Evolutionary conservation across 2,797 vertebrate species (phyloP).

Genomic region (Liparis tanakae): DNA sequence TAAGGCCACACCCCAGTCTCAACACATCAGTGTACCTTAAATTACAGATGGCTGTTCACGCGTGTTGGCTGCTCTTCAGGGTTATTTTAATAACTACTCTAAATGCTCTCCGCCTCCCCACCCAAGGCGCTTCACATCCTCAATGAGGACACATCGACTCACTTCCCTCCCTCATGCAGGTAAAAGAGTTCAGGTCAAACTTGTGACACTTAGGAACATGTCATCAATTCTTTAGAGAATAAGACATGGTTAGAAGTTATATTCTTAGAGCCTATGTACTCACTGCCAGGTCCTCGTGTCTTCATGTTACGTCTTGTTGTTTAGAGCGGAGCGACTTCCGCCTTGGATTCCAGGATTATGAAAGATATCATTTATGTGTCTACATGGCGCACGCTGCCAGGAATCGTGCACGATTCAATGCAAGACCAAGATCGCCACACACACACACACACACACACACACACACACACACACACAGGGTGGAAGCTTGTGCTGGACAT

Average conservation of each 20-base stretch:
- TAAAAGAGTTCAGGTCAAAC: not conserved
- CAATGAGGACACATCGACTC: too few relatives aligned
- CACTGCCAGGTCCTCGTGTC: not conserved
- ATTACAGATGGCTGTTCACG: constrained; percentile 65
- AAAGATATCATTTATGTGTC: not conserved
- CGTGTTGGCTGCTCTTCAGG: constrained; percentile 46
- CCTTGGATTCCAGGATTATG: not conserved
- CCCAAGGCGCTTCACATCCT: constrained; percentile 20
- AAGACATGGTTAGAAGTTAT: not conserved
- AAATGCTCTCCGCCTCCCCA: constrained; percentile 26
- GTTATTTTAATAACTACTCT: constrained; percentile 61
- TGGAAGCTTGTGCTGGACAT: not conserved
- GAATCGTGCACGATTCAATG: not conserved
- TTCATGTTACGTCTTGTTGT: constrained; percentile 10
- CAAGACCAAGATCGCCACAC: not conserved
- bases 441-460: not conserved
- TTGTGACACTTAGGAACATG: not conserved
- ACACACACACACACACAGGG: not conserved
- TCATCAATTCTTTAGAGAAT: not conserved
- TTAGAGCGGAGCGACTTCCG: not conserved
- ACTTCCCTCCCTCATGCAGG: not conserved
- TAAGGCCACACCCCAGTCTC: constrained; percentile 51
- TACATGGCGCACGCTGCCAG: not conserved
- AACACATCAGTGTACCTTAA: constrained; percentile 53
- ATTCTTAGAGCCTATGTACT: too few relatives aligned